These are phyloP conservation scores for Onthophagus taurus DNA, from an alignment of 1,140 invertebrate genomes.

Conservation along the genomic window DNA sequence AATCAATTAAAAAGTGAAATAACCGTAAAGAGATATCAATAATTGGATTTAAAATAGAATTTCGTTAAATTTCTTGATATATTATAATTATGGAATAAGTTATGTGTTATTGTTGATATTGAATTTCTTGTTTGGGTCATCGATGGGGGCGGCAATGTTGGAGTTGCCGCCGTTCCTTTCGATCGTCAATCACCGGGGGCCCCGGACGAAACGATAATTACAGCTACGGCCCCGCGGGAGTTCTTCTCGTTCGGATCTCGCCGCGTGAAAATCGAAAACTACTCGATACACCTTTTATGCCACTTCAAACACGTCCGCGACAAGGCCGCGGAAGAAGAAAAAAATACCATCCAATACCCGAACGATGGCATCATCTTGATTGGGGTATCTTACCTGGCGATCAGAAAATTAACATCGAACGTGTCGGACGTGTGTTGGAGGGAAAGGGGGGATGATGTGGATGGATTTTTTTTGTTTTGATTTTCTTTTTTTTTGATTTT, in stretches of 20 bases:
- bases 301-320: conserved; percentile 11
- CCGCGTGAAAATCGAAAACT: conserved; percentile 23
- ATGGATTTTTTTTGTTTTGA: not conserved
- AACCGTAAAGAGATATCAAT: too few relatives aligned
- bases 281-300: conserved; percentile 18
- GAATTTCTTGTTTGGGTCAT: conserved; percentile 2
- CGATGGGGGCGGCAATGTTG: not conserved
- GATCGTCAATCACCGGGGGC: conserved; percentile 23
- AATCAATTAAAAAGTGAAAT: too few relatives aligned
- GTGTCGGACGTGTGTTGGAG: conserved; percentile 1
- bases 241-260: conserved; percentile 9
- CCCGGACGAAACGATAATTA: conserved; percentile 21
- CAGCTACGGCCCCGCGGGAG: conserved; percentile 14
- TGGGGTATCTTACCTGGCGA: conserved; percentile 11
- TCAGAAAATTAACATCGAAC: conserved; percentile 12
- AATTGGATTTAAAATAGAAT: too few relatives aligned
- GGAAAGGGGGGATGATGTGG: too few relatives aligned
- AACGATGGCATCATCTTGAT: conserved; percentile 11
- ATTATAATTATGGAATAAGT: conserved; percentile 4
- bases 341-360: conserved; percentile 15
- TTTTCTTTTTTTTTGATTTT: not conserved
- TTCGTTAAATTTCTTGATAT: too few relatives aligned
- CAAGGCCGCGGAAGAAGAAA: conserved; percentile 14
- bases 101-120: conserved; percentile 2
- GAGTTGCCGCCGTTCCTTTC: conserved; percentile 3